Conservation (phyloP, 2,113 vertebrate species). For the Salvelinus namaycush region DNA sequence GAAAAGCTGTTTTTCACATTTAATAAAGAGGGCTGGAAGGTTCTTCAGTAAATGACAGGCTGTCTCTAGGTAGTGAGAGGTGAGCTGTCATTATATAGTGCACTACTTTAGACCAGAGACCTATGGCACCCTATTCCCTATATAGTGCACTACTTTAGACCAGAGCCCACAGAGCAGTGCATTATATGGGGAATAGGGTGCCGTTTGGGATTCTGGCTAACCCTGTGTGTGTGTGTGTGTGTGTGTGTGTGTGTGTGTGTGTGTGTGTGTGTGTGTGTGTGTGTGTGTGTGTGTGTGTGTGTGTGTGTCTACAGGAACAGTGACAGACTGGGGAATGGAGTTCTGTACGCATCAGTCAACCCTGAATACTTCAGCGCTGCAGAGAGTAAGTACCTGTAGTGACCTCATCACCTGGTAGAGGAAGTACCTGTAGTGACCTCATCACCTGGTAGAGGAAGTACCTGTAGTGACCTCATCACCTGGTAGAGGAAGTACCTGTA, state of each 20-base stretch:
- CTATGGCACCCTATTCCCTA: too few relatives aligned
- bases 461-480: too few relatives aligned
- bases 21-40: constrained; percentile 10
- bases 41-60: constrained; percentile 14
- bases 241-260: not conserved
- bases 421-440: too few relatives aligned
- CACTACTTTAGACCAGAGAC: too few relatives aligned
- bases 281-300: not conserved
- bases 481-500: too few relatives aligned
- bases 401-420: too few relatives aligned
- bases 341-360: constrained; percentile 96
- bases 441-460: too few relatives aligned
- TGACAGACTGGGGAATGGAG: constrained; percentile 92
- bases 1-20: constrained; percentile 14
- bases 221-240: constrained; percentile 14
- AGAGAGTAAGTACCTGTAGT: constrained; percentile 81
- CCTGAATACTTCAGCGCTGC: constrained; percentile 98
- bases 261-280: not conserved
- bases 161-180: too few relatives aligned
- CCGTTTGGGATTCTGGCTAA: not conserved
- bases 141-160: too few relatives aligned
- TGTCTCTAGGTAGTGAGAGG: not conserved
- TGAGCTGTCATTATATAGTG: too few relatives aligned
- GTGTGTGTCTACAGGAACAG: constrained; percentile 76
- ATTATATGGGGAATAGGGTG: not conserved